These are phyloP conservation scores for Synergus japonicus DNA, from an alignment of 2,888 invertebrate genomes.

Conservation along the genomic window DNA sequence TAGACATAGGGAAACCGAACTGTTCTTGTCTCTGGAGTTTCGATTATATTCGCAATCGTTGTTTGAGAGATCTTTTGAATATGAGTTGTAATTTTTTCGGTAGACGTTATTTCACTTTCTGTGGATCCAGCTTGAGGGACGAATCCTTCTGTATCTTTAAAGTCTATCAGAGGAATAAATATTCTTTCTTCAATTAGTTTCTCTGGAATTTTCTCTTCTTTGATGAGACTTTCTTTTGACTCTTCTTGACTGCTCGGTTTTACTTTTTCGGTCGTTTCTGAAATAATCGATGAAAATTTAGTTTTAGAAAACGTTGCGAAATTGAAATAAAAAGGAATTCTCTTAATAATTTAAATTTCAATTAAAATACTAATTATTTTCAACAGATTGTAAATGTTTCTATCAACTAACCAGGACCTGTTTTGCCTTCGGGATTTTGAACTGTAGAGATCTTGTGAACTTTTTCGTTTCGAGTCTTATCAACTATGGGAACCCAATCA, in stretches of 20 bases:
- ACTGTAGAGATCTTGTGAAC: background rate
- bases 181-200: conserved; percentile 58
- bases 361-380: background rate
- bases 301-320: background rate
- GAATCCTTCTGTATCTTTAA: conserved; percentile 53
- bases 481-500: conserved; percentile 64
- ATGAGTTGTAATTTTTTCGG: conserved; percentile 60
- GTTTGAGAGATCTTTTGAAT: conserved; percentile 68
- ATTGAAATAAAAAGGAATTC: background rate
- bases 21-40: conserved; percentile 52
- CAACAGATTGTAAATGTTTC: background rate
- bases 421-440: conserved; percentile 23
- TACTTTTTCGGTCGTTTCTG: conserved; percentile 48
- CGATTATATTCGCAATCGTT: conserved; percentile 44
- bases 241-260: conserved; percentile 36
- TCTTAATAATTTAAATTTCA: background rate
- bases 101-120: conserved; percentile 43
- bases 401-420: conserved; percentile 43
- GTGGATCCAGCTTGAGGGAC: conserved; percentile 48
- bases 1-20: conserved; percentile 74
- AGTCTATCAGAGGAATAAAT: conserved; percentile 70
- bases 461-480: background rate
- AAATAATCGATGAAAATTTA: conserved; percentile 7
- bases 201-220: conserved; percentile 19
- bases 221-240: conserved; percentile 29